Evolutionary conservation across 2,113 vertebrate genomes (phyloP).

Genomic region (Phalacrocorax aristotelis): DNA sequence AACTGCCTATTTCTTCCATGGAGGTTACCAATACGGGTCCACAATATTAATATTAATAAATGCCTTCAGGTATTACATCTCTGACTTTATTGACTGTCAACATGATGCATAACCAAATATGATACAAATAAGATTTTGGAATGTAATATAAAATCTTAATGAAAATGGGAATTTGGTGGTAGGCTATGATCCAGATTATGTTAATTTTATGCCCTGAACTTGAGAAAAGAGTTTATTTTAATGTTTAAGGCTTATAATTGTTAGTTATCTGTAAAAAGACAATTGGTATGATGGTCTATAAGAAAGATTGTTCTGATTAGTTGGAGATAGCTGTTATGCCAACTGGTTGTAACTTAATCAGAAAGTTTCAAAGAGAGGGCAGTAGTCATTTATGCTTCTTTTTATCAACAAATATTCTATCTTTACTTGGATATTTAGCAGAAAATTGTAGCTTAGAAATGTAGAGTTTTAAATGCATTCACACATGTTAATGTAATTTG

Average conservation of each 20-base stretch:
- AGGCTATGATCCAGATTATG: background rate
- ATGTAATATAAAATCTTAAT: background rate
- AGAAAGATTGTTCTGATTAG: background rate
- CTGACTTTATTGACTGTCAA: background rate
- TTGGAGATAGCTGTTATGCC: background rate
- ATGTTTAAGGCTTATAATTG: background rate
- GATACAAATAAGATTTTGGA: background rate
- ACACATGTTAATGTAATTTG: background rate
- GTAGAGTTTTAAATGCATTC: background rate
- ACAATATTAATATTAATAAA: background rate
- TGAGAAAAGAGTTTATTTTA: background rate
- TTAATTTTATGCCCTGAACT: background rate
- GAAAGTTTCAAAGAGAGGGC: background rate
- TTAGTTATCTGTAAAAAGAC: background rate
- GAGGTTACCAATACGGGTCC: background rate
- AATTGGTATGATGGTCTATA: background rate
- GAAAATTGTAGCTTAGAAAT: background rate
- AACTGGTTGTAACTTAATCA: background rate
- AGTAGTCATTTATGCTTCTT: background rate
- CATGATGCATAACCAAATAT: background rate
- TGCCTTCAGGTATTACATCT: background rate
- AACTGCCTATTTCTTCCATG: background rate
- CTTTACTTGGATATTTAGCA: background rate
- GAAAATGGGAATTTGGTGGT: background rate
- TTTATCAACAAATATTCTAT: background rate